A percentile compares a stretch with the other conserved stretches of the same genome.
Evolutionary conservation across 2,888 invertebrate species (phyloP).

Genomic region (Megastigmus dorsalis): DNA sequence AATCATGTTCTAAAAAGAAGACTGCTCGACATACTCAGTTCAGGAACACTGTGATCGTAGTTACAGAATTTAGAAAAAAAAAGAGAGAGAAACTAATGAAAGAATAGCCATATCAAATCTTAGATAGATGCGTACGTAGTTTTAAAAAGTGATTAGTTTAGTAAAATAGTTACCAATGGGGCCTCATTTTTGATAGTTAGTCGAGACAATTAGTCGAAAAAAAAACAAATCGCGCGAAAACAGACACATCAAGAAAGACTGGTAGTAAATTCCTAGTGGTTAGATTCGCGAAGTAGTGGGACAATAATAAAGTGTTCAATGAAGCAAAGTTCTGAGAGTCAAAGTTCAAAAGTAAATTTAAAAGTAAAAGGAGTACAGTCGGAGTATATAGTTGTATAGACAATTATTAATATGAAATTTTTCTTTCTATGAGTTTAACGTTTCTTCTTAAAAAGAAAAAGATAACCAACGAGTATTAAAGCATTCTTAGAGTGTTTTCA

Average conservation of each 20-base stretch:
- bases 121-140: slow-evolving; percentile 55
- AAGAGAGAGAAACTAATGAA: too few species aligned
- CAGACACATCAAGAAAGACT: slow-evolving; percentile 66
- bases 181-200: slow-evolving; percentile 66
- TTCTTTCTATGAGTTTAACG: not conserved
- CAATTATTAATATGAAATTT: slow-evolving; percentile 9
- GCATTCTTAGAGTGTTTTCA: not conserved
- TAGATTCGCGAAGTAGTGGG: slow-evolving; percentile 61
- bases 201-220: slow-evolving; percentile 56
- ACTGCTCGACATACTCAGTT: slow-evolving; percentile 67
- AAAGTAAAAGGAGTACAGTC: slow-evolving; percentile 27
- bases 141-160: slow-evolving; percentile 49
- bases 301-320: slow-evolving; percentile 69
- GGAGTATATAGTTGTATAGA: not conserved
- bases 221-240: slow-evolving; percentile 39
- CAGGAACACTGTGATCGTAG: slow-evolving; percentile 73
- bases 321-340: slow-evolving; percentile 27
- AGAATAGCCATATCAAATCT: slow-evolving; percentile 31
- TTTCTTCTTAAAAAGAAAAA: not conserved
- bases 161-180: slow-evolving; percentile 65
- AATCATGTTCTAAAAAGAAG: slow-evolving; percentile 61
- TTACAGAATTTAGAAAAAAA: slow-evolving; percentile 37
- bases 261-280: slow-evolving; percentile 68
- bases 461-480: slow-evolving; percentile 7
- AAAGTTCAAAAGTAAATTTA: slow-evolving; percentile 31